These are phyloP conservation scores for Delia radicum DNA, from an alignment of 1,140 invertebrate species.

Conservation along the genomic window DNA sequence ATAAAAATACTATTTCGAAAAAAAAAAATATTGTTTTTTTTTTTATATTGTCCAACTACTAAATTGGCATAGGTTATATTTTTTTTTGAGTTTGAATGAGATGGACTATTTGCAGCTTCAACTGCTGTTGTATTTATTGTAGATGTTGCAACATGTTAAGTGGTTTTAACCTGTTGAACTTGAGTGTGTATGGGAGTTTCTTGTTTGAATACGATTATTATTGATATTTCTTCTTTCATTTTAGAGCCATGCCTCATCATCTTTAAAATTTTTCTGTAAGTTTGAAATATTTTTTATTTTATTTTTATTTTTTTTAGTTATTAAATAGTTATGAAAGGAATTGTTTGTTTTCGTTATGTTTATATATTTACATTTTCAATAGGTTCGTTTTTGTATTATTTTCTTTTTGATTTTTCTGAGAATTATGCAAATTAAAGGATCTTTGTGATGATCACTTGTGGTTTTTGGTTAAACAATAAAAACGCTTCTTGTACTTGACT, in stretches of 20 bases:
- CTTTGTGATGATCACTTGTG: conserved; percentile 10
- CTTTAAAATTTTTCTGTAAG: neutral
- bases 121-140: neutral
- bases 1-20: no score
- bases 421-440: conserved; percentile 24
- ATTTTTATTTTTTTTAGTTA: neutral
- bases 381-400: neutral
- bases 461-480: neutral
- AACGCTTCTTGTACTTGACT: neutral
- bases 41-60: no score
- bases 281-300: neutral
- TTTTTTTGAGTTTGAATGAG: neutral
- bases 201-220: neutral
- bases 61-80: no score
- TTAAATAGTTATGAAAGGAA: conserved; percentile 17
- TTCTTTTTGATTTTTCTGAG: conserved; percentile 11
- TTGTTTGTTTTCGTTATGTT: neutral
- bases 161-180: conserved; percentile 4
- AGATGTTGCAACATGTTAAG: neutral
- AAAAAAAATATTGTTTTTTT: no score
- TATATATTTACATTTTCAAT: conserved; percentile 14
- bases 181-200: neutral
- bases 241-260: no score
- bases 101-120: neutral
- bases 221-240: neutral